These are phyloP conservation scores for Drosophila pseudoananassae DNA, from an alignment of 1,140 invertebrate genomes.

Conservation along the genomic window DNA sequence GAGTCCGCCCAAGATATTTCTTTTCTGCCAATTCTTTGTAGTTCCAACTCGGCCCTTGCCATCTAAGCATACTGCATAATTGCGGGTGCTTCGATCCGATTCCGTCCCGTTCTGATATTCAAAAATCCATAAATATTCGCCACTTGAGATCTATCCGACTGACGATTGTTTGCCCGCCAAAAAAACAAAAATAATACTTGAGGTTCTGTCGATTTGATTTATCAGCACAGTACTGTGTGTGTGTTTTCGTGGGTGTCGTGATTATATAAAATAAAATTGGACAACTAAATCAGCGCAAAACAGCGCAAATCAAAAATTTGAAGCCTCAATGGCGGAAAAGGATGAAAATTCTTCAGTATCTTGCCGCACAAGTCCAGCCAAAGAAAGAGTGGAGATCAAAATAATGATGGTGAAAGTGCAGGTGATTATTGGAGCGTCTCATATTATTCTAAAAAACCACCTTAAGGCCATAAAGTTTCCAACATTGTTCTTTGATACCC, in stretches of 20 bases:
- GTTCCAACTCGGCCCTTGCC: constrained; percentile 47
- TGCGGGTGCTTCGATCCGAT: constrained; percentile 12
- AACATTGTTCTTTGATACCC: not conserved
- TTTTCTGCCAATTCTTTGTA: constrained; percentile 35
- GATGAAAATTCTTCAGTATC: not conserved
- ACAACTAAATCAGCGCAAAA: constrained; percentile 35
- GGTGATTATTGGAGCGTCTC: constrained; percentile 41
- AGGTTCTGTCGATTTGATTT: constrained; percentile 27
- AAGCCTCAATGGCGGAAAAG: not conserved
- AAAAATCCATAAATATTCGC: constrained; percentile 15
- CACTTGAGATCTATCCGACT: constrained; percentile 18
- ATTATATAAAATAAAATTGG: constrained; percentile 67
- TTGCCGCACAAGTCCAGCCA: not conserved
- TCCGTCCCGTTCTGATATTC: constrained; percentile 12
- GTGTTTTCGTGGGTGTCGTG: constrained; percentile 25
- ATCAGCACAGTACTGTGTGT: constrained; percentile 17
- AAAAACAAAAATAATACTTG: constrained; percentile 1
- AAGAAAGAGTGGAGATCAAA: constrained; percentile 59
- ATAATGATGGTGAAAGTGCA: constrained; percentile 74
- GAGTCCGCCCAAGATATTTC: constrained; percentile 35
- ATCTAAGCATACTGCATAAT: constrained; percentile 16
- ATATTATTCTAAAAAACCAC: too few relatives aligned
- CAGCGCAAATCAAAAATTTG: constrained; percentile 12
- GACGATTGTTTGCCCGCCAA: constrained; percentile 16
- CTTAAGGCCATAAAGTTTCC: not conserved